A percentile compares a stretch with the other conserved stretches of the same genome.
These are phyloP conservation scores for Hoplias malabaricus DNA, from an alignment of 2,113 vertebrate genomes.

Conservation along the genomic window DNA sequence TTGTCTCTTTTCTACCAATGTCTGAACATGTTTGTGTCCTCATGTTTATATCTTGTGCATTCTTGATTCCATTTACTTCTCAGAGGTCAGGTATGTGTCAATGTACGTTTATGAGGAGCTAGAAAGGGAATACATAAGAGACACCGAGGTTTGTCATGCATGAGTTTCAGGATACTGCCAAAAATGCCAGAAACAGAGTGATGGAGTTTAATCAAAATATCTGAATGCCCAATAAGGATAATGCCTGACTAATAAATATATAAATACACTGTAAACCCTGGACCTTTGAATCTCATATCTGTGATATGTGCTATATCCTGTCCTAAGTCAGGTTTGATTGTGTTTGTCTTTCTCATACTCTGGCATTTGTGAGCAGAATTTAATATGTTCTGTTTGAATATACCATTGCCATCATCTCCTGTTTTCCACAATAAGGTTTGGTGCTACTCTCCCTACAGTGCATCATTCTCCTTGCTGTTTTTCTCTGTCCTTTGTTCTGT, in stretches of 20 bases:
- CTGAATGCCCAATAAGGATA: neutral
- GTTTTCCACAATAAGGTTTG: neutral
- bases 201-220: neutral
- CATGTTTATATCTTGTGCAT: slow-evolving; percentile 32
- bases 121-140: slow-evolving; percentile 40
- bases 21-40: slow-evolving; percentile 39
- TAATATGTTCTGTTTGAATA: neutral
- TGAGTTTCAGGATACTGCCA: slow-evolving; percentile 8
- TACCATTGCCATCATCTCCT: neutral
- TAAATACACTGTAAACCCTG: neutral
- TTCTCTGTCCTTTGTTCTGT: neutral
- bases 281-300: neutral
- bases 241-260: neutral
- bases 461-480: neutral
- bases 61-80: slow-evolving; percentile 44
- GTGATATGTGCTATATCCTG: neutral
- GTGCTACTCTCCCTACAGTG: neutral
- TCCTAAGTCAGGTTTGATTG: neutral
- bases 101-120: slow-evolving; percentile 36
- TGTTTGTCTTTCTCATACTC: neutral
- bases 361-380: slow-evolving; percentile 28
- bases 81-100: slow-evolving; percentile 62
- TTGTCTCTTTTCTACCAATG: slow-evolving; percentile 18
- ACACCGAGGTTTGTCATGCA: slow-evolving; percentile 43
- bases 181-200: slow-evolving; percentile 32